A percentile compares a stretch with the other conserved stretches of the same genome.
phyloP scores from a whole-genome alignment of 2,797 vertebrate species.

The Iguana delicatissima region DNA sequence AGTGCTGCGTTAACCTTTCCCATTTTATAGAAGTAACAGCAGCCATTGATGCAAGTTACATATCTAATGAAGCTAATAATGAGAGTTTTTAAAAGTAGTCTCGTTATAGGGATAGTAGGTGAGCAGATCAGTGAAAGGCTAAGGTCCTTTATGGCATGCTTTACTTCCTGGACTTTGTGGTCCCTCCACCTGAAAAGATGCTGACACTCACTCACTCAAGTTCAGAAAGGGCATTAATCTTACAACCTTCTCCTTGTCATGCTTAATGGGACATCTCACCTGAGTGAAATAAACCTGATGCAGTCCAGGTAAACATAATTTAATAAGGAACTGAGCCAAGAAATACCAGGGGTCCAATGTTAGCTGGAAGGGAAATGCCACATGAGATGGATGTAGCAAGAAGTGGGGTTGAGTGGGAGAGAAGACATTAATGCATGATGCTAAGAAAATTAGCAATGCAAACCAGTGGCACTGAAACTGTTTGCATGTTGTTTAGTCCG shows the following conservation, averaged over 20 bases:
- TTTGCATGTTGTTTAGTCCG: background rate
- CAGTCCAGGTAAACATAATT: conserved; percentile 87
- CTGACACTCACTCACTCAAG: conserved; percentile 83
- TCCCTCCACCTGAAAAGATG: conserved; percentile 81
- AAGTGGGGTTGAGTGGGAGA: background rate
- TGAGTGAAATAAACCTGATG: conserved; percentile 85
- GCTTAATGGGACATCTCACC: conserved; percentile 86
- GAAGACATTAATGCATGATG: conserved; percentile 31
- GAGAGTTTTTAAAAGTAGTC: conserved; percentile 90
- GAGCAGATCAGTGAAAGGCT: conserved; percentile 84
- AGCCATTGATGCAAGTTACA: conserved; percentile 89
- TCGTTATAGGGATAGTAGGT: conserved; percentile 87
- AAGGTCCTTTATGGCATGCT: conserved; percentile 81
- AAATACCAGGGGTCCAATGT: conserved; percentile 56
- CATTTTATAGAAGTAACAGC: conserved; percentile 85
- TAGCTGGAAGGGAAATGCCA: conserved; percentile 64
- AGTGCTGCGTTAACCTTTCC: conserved; percentile 84
- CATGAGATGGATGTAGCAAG: conserved; percentile 58
- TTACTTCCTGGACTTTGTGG: conserved; percentile 74
- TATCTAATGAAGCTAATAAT: conserved; percentile 93
- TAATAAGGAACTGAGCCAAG: conserved; percentile 79
- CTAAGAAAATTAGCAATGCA: conserved; percentile 27
- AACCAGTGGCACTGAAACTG: background rate
- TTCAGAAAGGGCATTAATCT: conserved; percentile 86
- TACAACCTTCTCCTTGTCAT: conserved; percentile 82